Evolutionary conservation across 2,888 invertebrate genomes (phyloP).

Genomic region (Dromius quadrimaculatus): DNA sequence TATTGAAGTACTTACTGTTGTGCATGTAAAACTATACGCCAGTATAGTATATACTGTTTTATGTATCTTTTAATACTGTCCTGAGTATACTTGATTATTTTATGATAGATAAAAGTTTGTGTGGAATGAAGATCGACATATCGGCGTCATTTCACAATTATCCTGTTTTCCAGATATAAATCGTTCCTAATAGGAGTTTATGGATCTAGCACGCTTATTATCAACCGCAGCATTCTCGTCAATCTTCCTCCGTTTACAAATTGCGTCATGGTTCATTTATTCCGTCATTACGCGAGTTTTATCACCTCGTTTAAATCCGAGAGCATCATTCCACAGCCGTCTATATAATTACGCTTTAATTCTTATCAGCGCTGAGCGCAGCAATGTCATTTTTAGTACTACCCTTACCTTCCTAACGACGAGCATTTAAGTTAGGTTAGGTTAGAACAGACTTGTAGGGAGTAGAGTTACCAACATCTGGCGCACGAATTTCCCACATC

Average conservation of each 20-base stretch:
- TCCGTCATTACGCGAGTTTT: constrained; percentile 18
- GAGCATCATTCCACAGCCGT: constrained; percentile 23
- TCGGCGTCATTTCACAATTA: no score
- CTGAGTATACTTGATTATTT: no score
- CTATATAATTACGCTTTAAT: constrained; percentile 39
- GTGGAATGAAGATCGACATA: no score
- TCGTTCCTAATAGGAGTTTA: no score
- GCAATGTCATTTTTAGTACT: constrained; percentile 26
- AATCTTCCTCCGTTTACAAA: constrained; percentile 37
- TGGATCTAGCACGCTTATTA: constrained; percentile 29
- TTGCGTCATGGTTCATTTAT: constrained; percentile 21
- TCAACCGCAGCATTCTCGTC: constrained; percentile 13
- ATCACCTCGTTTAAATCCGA: constrained; percentile 37
- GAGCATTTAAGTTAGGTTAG: neutral
- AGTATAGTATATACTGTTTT: no score
- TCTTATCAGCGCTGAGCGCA: constrained; percentile 19
- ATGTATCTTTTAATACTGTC: no score
- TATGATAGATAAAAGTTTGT: no score
- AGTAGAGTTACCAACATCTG: constrained; percentile 44
- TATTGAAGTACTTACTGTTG: no score
- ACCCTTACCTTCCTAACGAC: constrained; percentile 30
- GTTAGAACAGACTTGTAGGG: constrained; percentile 22
- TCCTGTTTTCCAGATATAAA: no score
- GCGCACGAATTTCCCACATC: constrained; percentile 32
- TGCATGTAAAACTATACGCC: no score